Evolutionary conservation across 2,888 invertebrate genomes (phyloP).

Genomic region (Acanthosoma haemorrhoidale): DNA sequence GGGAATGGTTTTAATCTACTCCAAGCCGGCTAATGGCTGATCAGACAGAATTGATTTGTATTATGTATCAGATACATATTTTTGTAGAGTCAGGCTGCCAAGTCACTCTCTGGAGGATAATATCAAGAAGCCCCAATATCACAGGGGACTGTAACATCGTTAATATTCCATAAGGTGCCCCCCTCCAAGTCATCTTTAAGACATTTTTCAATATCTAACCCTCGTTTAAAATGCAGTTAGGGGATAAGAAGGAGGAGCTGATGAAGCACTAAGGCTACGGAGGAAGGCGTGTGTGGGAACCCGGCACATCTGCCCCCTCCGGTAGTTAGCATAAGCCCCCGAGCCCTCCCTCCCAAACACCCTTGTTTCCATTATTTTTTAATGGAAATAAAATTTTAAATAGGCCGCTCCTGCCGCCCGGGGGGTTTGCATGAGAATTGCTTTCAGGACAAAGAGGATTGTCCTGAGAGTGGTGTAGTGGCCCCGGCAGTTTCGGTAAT

Average conservation of each 20-base stretch:
- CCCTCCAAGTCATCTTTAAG: background rate
- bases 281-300: slow-evolving; percentile 29
- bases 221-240: background rate
- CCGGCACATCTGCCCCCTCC: slow-evolving; percentile 29
- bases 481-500: background rate
- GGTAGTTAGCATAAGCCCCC: slow-evolving; percentile 37
- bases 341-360: slow-evolving; percentile 2
- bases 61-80: no score
- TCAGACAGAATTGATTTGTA: no score
- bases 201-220: slow-evolving; percentile 7
- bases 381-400: slow-evolving; percentile 40
- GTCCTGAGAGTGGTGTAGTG: background rate
- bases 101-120: background rate
- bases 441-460: slow-evolving; percentile 33
- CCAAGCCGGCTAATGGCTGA: no score
- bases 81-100: background rate
- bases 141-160: background rate
- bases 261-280: background rate
- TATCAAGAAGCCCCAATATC: background rate
- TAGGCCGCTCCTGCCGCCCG: slow-evolving; percentile 22
- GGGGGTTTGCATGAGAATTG: slow-evolving; percentile 38
- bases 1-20: no score
- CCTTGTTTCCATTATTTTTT: slow-evolving; percentile 39
- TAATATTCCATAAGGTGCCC: background rate
- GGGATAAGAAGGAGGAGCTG: background rate